phyloP scores from a whole-genome alignment of 2,113 vertebrate species.

The Trinectes maculatus region DNA sequence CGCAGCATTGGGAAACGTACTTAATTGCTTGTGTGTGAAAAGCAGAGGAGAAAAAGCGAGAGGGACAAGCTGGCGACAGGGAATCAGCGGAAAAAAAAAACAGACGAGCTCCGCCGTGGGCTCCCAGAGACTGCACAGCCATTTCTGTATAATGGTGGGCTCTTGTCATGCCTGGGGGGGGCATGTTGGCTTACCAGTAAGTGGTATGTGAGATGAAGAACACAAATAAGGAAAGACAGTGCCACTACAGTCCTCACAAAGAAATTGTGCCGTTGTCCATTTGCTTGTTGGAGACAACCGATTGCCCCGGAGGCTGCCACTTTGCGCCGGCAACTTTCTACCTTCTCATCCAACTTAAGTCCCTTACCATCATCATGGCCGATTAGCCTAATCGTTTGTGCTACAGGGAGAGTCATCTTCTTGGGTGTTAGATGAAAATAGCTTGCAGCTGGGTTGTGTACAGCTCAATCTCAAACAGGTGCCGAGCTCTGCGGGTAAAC shows the following conservation, averaged over 20 bases:
- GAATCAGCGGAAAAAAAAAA: constrained; percentile 27
- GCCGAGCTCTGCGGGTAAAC: constrained; percentile 65
- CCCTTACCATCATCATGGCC: constrained; percentile 65
- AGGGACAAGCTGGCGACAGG: constrained; percentile 66
- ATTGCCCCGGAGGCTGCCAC: constrained; percentile 9
- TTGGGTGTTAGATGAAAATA: constrained; percentile 75
- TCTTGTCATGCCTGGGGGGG: constrained; percentile 36
- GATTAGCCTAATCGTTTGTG: constrained; percentile 66
- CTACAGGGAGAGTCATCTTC: constrained; percentile 60
- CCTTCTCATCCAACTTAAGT: constrained; percentile 43
- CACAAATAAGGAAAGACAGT: constrained; percentile 53
- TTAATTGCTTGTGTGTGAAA: constrained; percentile 72
- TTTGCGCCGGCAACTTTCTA: constrained; percentile 37
- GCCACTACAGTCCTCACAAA: constrained; percentile 26
- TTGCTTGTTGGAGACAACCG: neutral
- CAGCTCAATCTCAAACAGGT: constrained; percentile 78
- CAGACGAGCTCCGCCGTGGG: constrained; percentile 44
- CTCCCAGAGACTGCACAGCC: constrained; percentile 47
- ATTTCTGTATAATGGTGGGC: constrained; percentile 58
- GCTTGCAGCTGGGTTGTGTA: constrained; percentile 76
- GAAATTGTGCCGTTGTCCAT: constrained; percentile 14
- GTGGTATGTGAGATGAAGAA: constrained; percentile 42
- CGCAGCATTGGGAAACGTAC: constrained; percentile 64
- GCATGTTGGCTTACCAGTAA: constrained; percentile 27
- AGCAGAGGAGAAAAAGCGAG: constrained; percentile 58